Percentiles rank a stretch among this genome's conserved stretches.
Evolutionary conservation across 35 echinoderm and acorn worm genomes (phyloP).

Genomic region (Holothuria glaberrima): DNA sequence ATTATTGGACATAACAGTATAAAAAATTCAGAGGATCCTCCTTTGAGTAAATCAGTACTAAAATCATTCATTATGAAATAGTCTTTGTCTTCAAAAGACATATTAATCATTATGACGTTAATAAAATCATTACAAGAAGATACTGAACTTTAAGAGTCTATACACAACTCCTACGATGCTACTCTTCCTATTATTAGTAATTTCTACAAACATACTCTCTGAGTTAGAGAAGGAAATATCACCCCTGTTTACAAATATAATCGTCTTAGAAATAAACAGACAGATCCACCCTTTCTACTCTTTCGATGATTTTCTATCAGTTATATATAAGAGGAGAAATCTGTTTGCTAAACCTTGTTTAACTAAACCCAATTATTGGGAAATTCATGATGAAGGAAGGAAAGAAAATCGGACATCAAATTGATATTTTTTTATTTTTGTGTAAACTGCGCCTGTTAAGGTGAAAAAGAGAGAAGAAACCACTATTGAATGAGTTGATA

Average conservation of each 20-base stretch:
- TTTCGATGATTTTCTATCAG: neutral
- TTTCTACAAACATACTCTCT: conserved; percentile 18
- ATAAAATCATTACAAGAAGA: conserved; percentile 1
- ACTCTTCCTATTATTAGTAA: neutral
- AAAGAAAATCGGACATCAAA: conserved; percentile 14
- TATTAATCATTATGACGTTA: neutral
- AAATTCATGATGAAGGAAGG: conserved; percentile 1
- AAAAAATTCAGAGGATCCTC: no score
- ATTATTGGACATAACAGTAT: neutral
- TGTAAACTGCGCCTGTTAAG: conserved; percentile 31
- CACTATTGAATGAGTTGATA: neutral
- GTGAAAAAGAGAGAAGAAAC: conserved; percentile 6
- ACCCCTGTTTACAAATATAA: neutral
- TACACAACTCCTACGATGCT: conserved; percentile 8
- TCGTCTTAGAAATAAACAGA: neutral
- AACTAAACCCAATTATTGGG: neutral
- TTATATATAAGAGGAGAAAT: neutral
- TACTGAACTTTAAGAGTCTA: neutral
- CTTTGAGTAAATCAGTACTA: no score
- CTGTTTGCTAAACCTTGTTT: conserved; percentile 22
- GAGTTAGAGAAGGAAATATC: neutral
- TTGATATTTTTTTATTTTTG: conserved; percentile 56
- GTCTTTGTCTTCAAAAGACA: neutral
- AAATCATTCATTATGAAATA: neutral
- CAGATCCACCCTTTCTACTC: neutral